A percentile compares a stretch with the other conserved stretches of the same genome.
Conservation (phyloP, 2,888 invertebrate genomes). For the Epicampocera succincta region DNA sequence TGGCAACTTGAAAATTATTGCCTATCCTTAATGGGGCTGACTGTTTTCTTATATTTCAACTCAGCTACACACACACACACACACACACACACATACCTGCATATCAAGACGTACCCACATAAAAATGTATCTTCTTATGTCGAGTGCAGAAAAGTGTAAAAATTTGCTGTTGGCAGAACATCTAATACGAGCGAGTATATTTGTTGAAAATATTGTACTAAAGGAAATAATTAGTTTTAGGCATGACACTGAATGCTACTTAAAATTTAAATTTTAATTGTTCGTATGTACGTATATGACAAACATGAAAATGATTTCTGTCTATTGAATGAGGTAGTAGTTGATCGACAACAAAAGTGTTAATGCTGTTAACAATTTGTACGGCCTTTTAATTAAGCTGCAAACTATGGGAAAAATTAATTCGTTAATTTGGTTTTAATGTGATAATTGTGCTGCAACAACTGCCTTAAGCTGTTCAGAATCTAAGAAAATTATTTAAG, state of each 20-base stretch:
- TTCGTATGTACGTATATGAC: too few relatives aligned
- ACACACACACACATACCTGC: too few relatives aligned
- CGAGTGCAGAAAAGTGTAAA: slow-evolving; percentile 11
- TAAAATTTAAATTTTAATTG: slow-evolving; percentile 49
- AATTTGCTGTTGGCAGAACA: slow-evolving; percentile 36
- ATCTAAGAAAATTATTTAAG: not conserved
- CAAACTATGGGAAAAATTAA: not conserved
- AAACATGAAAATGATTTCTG: slow-evolving; percentile 13
- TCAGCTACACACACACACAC: not conserved
- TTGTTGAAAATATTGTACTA: slow-evolving; percentile 32
- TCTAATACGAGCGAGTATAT: not conserved
- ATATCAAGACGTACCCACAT: too few relatives aligned
- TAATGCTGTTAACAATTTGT: slow-evolving; percentile 32
- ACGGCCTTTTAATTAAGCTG: not conserved
- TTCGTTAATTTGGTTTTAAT: too few relatives aligned
- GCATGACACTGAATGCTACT: slow-evolving; percentile 33
- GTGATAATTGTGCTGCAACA: too few relatives aligned
- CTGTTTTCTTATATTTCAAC: slow-evolving; percentile 3
- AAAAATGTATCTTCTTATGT: not conserved
- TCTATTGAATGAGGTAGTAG: slow-evolving; percentile 6
- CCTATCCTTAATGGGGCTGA: not conserved
- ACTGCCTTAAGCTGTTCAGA: not conserved
- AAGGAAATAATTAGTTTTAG: slow-evolving; percentile 29
- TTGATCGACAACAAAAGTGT: slow-evolving; percentile 37
- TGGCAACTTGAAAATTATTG: not conserved